Conservation (phyloP, 1,140 invertebrate species). For the Spodoptera litura region DNA sequence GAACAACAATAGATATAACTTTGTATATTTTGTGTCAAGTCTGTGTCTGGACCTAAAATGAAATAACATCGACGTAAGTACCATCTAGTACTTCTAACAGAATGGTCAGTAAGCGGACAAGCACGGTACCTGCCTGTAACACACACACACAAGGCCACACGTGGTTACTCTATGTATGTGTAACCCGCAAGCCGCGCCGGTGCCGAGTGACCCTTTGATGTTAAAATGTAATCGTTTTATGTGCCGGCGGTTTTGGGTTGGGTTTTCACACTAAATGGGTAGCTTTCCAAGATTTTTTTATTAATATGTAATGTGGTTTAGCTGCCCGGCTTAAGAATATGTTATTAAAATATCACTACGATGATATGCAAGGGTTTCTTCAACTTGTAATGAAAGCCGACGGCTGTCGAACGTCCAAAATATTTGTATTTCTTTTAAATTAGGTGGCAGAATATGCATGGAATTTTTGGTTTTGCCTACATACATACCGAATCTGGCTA, state of each 20-base stretch:
- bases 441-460: too few relatives aligned
- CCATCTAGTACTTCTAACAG: neutral
- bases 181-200: neutral
- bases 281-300: conserved; percentile 19
- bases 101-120: neutral
- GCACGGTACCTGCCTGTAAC: neutral
- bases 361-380: too few relatives aligned
- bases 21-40: too few relatives aligned
- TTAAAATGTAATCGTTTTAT: conserved; percentile 23
- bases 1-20: too few relatives aligned
- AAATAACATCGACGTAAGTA: too few relatives aligned
- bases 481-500: too few relatives aligned
- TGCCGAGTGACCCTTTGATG: conserved; percentile 11
- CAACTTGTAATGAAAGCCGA: too few relatives aligned
- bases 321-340: neutral
- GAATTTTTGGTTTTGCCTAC: too few relatives aligned
- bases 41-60: too few relatives aligned
- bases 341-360: too few relatives aligned
- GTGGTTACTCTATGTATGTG: neutral
- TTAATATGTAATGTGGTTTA: neutral
- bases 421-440: too few relatives aligned
- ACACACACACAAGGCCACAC: neutral
- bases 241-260: conserved; percentile 5
- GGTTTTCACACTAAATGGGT: conserved; percentile 6
- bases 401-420: too few relatives aligned